Base-by-base conservation (phyloP, 2,797 vertebrate genomes). In the Esox masquinongy region DNA sequence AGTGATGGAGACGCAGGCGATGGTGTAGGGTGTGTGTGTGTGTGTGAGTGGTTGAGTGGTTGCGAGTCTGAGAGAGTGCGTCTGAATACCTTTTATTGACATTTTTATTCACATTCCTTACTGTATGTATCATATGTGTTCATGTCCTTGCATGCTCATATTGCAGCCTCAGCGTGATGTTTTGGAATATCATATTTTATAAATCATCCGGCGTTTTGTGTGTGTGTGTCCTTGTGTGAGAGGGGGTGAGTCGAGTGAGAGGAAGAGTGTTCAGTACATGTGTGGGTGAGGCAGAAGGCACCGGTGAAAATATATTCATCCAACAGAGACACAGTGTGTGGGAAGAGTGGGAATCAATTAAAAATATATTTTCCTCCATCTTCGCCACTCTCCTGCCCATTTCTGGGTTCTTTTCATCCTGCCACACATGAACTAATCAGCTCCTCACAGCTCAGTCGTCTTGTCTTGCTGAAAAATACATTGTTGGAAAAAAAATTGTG, bases 311-410 rank as follows among this genome's bases (percentile, higher is more conserved):
- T 88, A 82, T 86, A 89, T 90, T 92, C 88, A 90, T 90, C 88
- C 73, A 78, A 87, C 81, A 77, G 83, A 72, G 26, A 90, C 89
- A 86, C 80, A n/a, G n/a, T 85, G 74, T 73, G 88, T 89, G 91
- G 89, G 93, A 87, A 91, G 90, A 92, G 76, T 81, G 89, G 82
- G 76, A 87, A 81, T 79, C 83, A 91, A 89, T 93, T 91, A 88
- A 85, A 87, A 86, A 84, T 86, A 78, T 76, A 77, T 87, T 89
- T 80, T 69, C 86, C 78, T 69, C 86, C 78, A 68, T 79, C 22
- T 31, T 83, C 17, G 73, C 59, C 81, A 68, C 70, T 73, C 71
- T 73, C 61, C 50, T 39, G 36, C 31, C 26, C 36, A 53, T 77
- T 49, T 73, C 19, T 67, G 29, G 6, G 7, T 72, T 3, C 31